Conservation (phyloP, 2,888 invertebrate genomes). For the Thecocarcelia acutangulata region DNA sequence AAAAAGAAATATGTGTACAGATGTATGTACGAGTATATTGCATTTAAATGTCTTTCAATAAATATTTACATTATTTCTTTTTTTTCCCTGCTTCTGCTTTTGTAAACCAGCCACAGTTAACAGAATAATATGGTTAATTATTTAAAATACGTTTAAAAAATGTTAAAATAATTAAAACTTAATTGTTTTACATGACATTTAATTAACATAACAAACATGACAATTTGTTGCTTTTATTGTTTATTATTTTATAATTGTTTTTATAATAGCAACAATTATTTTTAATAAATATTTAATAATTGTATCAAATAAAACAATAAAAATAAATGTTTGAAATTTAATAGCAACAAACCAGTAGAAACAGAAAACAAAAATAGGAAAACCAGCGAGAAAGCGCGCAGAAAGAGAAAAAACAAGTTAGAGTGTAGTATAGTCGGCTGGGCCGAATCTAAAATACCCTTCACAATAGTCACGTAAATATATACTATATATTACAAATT, state of each 20-base stretch:
- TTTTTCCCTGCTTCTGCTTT: not conserved
- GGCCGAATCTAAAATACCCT: too few relatives aligned
- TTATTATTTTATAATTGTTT: conserved; percentile 38
- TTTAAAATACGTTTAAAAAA: conserved; percentile 51
- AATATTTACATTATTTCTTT: not conserved
- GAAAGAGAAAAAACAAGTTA: not conserved
- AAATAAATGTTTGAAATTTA: not conserved
- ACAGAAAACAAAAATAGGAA: not conserved
- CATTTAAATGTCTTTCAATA: conserved; percentile 5
- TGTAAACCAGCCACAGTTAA: not conserved
- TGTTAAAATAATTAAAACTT: conserved; percentile 55
- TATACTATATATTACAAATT: too few relatives aligned
- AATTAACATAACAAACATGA: conserved; percentile 62
- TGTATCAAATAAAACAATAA: not conserved
- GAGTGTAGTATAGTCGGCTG: too few relatives aligned
- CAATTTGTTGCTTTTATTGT: conserved; percentile 27
- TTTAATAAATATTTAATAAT: conserved; percentile 32
- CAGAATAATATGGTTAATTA: conserved; percentile 29
- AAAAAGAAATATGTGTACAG: too few relatives aligned
- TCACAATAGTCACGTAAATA: too few relatives aligned
- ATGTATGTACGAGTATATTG: not conserved
- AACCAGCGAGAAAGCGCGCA: not conserved
- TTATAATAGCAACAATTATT: conserved; percentile 3
- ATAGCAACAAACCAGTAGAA: not conserved
- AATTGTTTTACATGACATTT: conserved; percentile 63